Evolutionary conservation across 2,113 vertebrate genomes (phyloP).

Genomic region (Stigmatopora argus): DNA sequence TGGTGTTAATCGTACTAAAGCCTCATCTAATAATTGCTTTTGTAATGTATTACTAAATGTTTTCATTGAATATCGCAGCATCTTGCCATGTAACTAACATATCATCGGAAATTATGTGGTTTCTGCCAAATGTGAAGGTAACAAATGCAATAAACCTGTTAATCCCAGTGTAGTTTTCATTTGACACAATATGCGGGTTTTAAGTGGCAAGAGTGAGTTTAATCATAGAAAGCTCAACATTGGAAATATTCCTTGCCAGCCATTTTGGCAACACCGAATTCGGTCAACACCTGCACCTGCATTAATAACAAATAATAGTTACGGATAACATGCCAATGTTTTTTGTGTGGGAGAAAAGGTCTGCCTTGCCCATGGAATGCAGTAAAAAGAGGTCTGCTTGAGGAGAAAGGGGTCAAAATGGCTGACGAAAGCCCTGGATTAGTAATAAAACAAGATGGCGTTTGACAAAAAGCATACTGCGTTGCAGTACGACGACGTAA

Average conservation of each 20-base stretch:
- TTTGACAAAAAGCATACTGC: conserved; percentile 46
- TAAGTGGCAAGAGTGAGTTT: not conserved
- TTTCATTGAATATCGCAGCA: too few species aligned
- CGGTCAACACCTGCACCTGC: not conserved
- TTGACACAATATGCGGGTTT: not conserved
- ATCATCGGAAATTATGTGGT: not conserved
- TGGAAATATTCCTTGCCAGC: not conserved
- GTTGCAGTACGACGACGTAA: not conserved
- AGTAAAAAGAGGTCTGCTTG: not conserved
- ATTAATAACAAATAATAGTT: not conserved
- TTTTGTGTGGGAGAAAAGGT: not conserved
- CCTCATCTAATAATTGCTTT: not conserved
- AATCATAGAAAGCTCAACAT: not conserved
- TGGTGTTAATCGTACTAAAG: not conserved
- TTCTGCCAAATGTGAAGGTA: not conserved
- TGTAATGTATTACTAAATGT: not conserved
- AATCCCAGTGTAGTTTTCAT: not conserved
- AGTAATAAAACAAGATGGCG: conserved; percentile 73
- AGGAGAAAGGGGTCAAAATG: conserved; percentile 64
- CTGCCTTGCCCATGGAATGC: not conserved
- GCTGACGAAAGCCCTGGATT: conserved; percentile 52
- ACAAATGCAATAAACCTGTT: not conserved
- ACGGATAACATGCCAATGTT: not conserved
- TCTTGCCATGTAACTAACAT: not conserved
- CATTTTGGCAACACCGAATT: not conserved